Evolutionary conservation across 2,113 vertebrate genomes (phyloP), one percentile per base, ranked within the genome.

Genomic region (Gambusia affinis): DNA sequence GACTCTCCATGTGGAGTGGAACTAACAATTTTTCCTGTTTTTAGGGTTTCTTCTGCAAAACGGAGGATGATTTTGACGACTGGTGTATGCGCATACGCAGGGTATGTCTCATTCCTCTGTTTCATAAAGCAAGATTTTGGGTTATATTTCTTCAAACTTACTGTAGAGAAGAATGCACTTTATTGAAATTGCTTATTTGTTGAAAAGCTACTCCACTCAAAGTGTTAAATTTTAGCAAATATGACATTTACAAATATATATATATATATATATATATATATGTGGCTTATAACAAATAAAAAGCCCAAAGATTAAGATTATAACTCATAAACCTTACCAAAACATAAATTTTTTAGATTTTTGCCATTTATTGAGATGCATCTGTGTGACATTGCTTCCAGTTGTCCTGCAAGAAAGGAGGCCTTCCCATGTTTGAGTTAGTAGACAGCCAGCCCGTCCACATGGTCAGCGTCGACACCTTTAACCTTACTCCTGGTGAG

Each of bases 21-120:
- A 15, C 42, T 54, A 11, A 15, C 42, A 44, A 42, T 5, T 47
- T 44, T 31, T 60, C 1, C 4, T 62, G 4, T 33, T 35, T 8
- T 35, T 35, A 99, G 98, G 98, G 97, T 0, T 99, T 99, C 87
- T 98, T 99, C 93, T 99, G 97, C 90, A 94, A 92, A 88, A 97
- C 96, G 1, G 97, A 99, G 86, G 97, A 97, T 2, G 98, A 99
- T 85, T 99, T 99, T 72, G 95, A 95, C 0, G 95, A 98, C 62
- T 99, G 97, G 98, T 98, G 98, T 91, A 94, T 96, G 89, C 95
- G 95, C 87, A 96, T 99, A 80, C 95, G 91, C 84, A 96, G 97
- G 96, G 98, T 99, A 80, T 27, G 94, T 88, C 28, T 63, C 17
- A 19, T 14, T 19, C 14, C 42, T 0, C n/a, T 29, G 4, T 47